Percentiles rank a stretch among this genome's conserved stretches.
These are phyloP conservation scores for Drosophila niveifrons DNA, from an alignment of 2,888 invertebrate genomes.

Conservation along the genomic window DNA sequence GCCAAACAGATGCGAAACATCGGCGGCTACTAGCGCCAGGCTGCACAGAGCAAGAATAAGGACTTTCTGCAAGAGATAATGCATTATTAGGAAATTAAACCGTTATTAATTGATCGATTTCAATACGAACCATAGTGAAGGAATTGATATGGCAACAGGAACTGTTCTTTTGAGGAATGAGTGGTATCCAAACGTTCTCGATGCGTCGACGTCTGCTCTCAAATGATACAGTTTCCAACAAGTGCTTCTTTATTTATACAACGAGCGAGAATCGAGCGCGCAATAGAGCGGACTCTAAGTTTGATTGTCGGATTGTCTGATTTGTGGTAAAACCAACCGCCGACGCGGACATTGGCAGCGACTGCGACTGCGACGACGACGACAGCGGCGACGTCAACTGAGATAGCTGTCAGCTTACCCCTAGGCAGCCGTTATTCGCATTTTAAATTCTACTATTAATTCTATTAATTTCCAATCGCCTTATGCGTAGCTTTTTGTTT, in stretches of 20 bases:
- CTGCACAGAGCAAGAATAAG: constrained; percentile 63
- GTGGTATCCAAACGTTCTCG: constrained; percentile 55
- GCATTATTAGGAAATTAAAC: not conserved
- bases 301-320: constrained; percentile 34
- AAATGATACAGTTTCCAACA: constrained; percentile 74
- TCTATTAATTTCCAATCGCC: constrained; percentile 69
- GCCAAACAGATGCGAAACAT: constrained; percentile 77
- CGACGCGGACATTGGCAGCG: constrained; percentile 22
- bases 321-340: constrained; percentile 30
- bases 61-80: constrained; percentile 62
- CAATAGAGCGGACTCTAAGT: constrained; percentile 19
- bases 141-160: not conserved
- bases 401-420: constrained; percentile 42
- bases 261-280: constrained; percentile 50
- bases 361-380: constrained; percentile 17
- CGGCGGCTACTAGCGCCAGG: constrained; percentile 72
- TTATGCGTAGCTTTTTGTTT: constrained; percentile 65
- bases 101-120: not conserved
- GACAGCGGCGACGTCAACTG: constrained; percentile 21
- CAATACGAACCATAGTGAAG: constrained; percentile 60
- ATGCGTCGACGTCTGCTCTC: constrained; percentile 47
- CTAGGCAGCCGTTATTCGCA: constrained; percentile 62
- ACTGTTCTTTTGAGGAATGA: constrained; percentile 6
- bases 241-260: constrained; percentile 78
- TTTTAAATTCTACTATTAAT: constrained; percentile 69